Conservation (phyloP, 2,113 vertebrate genomes). For the Nesospiza acunhae region DNA sequence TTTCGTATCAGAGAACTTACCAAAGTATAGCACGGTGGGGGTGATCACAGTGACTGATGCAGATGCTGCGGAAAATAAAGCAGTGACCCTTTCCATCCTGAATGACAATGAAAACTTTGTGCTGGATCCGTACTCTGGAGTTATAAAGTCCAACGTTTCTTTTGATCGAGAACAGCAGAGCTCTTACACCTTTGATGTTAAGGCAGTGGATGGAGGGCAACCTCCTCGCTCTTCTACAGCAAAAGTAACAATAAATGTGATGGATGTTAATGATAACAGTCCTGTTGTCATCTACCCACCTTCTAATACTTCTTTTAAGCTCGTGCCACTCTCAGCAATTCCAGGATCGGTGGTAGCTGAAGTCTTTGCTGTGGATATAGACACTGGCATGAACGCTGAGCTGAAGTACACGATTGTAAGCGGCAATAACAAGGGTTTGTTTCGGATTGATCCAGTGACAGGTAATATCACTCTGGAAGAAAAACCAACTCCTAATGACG, state of each 20-base stretch:
- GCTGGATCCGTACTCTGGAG: constrained; percentile 92
- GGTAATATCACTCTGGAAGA: constrained; percentile 98
- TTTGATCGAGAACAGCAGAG: constrained; percentile 97
- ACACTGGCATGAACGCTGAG: constrained; percentile 97
- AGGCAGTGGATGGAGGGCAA: constrained; percentile 92
- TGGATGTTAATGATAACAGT: constrained; percentile 97
- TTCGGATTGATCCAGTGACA: constrained; percentile 96
- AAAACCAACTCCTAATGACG: constrained; percentile 85
- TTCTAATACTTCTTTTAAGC: constrained; percentile 96
- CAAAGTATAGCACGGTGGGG: constrained; percentile 96
- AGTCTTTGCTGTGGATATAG: constrained; percentile 96
- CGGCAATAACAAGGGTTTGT: constrained; percentile 93
- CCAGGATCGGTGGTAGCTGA: constrained; percentile 95
- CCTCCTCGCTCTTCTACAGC: constrained; percentile 93
- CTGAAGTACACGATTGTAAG: constrained; percentile 96
- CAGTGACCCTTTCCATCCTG: constrained; percentile 93
- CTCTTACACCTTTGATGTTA: constrained; percentile 97
- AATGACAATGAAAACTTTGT: constrained; percentile 98
- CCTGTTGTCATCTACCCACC: constrained; percentile 94
- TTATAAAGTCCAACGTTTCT: constrained; percentile 98
- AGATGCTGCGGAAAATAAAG: constrained; percentile 94
- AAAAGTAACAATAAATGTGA: constrained; percentile 98
- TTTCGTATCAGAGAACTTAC: constrained; percentile 97
- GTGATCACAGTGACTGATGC: constrained; percentile 98
- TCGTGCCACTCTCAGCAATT: constrained; percentile 95